Conservation (phyloP, 2,797 vertebrate species). For the Brachymystax lenok region DNA sequence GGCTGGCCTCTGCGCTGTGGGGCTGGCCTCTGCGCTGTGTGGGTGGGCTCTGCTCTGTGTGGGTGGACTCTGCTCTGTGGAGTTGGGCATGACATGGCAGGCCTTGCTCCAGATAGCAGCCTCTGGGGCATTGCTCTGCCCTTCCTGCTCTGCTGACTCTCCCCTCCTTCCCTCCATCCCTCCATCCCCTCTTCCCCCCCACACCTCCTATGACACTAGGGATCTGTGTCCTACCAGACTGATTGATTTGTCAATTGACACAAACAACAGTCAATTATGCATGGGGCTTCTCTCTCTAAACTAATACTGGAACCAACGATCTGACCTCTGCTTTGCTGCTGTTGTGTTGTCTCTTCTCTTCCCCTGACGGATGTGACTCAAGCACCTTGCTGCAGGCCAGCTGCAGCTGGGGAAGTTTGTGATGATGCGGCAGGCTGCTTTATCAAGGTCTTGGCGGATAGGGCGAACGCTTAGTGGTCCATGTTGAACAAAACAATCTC, state of each 20-base stretch:
- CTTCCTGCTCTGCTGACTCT: neutral
- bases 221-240: constrained; percentile 19
- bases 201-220: neutral
- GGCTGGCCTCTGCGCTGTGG: too few relatives aligned
- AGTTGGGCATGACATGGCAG: too few relatives aligned
- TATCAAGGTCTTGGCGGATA: constrained; percentile 18
- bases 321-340: constrained; percentile 6
- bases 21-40: too few relatives aligned
- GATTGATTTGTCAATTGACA: constrained; percentile 15
- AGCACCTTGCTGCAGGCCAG: constrained; percentile 4
- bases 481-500: constrained; percentile 39
- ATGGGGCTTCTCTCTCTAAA: neutral
- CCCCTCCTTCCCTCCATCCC: too few relatives aligned
- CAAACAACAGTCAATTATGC: constrained; percentile 20
- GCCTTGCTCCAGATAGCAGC: neutral
- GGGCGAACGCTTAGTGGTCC: constrained; percentile 32
- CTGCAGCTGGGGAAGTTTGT: neutral
- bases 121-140: neutral
- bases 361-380: neutral
- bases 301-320: neutral
- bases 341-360: neutral
- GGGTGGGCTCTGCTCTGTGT: too few relatives aligned
- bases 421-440: constrained; percentile 2
- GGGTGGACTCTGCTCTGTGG: too few relatives aligned
- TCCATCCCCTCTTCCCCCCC: neutral